phyloP scores from a whole-genome alignment of 2,888 invertebrate species.

The Limnephilus marmoratus region DNA sequence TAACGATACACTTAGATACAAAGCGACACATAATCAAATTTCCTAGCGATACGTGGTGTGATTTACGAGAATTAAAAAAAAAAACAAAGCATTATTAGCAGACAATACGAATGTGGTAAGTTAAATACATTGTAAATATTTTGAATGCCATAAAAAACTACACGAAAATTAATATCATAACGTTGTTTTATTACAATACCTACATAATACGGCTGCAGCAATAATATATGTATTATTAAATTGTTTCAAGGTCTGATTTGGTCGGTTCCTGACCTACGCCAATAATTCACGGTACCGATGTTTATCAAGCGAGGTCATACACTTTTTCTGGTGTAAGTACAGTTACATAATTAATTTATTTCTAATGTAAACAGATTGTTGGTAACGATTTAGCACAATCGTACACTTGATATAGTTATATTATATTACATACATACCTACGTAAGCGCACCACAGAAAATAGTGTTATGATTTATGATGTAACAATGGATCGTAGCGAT shows the following conservation, averaged over 20 bases:
- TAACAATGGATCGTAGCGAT: not conserved
- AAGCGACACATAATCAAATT: no score
- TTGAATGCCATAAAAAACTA: not conserved
- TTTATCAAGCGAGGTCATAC: not conserved
- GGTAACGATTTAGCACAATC: not conserved
- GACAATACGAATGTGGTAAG: not conserved
- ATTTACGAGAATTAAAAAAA: not conserved
- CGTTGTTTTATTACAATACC: not conserved
- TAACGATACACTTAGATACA: no score
- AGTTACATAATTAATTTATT: not conserved
- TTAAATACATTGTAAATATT: not conserved
- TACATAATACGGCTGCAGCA: not conserved
- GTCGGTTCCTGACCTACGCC: slow-evolving; percentile 2
- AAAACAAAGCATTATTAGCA: not conserved
- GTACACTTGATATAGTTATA: not conserved
- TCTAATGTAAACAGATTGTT: not conserved
- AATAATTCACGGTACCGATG: slow-evolving; percentile 6
- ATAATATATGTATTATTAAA: not conserved
- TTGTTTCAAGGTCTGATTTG: slow-evolving; percentile 19
- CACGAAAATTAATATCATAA: not conserved
- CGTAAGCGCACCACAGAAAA: not conserved
- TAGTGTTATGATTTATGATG: not conserved
- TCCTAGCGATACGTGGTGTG: no score
- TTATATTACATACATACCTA: not conserved
- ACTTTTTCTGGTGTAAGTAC: not conserved